A percentile compares a stretch with the other conserved stretches of the same genome.
Conservation (phyloP, 2,888 invertebrate genomes). For the Rhagonycha lutea region DNA sequence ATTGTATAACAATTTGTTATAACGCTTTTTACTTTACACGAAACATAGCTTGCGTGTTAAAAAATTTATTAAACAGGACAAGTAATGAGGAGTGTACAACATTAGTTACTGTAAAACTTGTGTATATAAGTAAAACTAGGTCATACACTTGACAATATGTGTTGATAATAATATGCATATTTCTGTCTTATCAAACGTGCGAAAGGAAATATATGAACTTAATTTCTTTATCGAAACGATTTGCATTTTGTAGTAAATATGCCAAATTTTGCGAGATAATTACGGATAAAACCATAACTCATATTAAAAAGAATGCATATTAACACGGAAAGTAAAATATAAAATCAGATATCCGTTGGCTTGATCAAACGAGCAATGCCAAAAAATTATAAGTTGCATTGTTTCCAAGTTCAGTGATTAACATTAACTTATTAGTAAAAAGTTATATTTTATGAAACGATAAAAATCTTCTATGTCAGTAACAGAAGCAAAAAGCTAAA, state of each 20-base stretch:
- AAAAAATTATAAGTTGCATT: background rate
- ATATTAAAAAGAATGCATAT: background rate
- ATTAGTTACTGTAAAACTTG: background rate
- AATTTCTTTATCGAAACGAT: background rate
- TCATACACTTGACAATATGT: background rate
- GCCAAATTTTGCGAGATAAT: background rate
- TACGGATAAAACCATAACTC: background rate
- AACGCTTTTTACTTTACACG: background rate
- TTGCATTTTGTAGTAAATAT: background rate
- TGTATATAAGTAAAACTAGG: background rate
- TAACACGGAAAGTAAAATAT: background rate
- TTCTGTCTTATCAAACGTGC: background rate
- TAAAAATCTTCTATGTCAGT: constrained; percentile 46
- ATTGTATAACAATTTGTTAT: background rate
- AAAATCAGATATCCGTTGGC: background rate
- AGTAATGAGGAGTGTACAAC: constrained; percentile 1
- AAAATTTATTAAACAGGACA: constrained; percentile 15
- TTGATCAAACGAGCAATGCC: background rate
- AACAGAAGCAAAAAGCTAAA: constrained; percentile 40
- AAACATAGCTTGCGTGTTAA: constrained; percentile 14
- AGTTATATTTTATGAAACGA: constrained; percentile 27
- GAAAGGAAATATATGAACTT: background rate
- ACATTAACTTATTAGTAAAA: constrained; percentile 16
- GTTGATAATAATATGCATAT: background rate
- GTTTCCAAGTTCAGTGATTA: background rate